Base-by-base conservation (phyloP, 1,140 invertebrate species). In the Yoshiicerus persimilis region DNA sequence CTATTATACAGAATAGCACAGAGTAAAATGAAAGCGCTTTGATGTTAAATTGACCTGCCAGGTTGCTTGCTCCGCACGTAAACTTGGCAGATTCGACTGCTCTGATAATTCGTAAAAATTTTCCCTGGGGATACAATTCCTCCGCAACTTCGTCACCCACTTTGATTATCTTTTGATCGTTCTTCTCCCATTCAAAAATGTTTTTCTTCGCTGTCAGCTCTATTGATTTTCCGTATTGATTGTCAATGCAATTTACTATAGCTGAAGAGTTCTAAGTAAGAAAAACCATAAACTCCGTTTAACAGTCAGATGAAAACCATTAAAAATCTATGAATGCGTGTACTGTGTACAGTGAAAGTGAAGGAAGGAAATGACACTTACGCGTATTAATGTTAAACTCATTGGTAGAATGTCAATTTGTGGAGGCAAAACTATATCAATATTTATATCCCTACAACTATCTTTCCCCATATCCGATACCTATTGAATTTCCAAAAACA, bases 391-490 rank as follows among this genome's bases (percentile, higher is more conserved):
- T 20, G 89, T 90, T 25, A 90, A 38, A 62, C 85, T 87, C 86
- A 90, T 36, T 9, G 88, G 89, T 13, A 34, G 27, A n/a, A 90
- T 32, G 25, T 88, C 86, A 75, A 89, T 70, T 16, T 85, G 27
- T 5, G 89, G 89, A 16, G 89, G 88, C 13, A 88, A 25, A 38
- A 89, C 23, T 9, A 90, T 70, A 32, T 87, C 87, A 4, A 89
- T 84, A 10, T 87, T 86, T 41, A 84, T 85, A 32, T 87, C 75
- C 9, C 23, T 62, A 38, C 89, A 90, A 75, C 88, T 70, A n/a
- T 77, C 84, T 38, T 89, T 88, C 11, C 88, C 89, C 88, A 88
- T 89, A 30, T 89, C 87, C 20, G 83, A 70, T 64, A 87, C 89
- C 86, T 87, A 23, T 83, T 47, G 38, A 9, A 80, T 38, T 36